These are phyloP conservation scores for Tortricodes alternella DNA, from an alignment of 2,888 invertebrate species.

Conservation along the genomic window DNA sequence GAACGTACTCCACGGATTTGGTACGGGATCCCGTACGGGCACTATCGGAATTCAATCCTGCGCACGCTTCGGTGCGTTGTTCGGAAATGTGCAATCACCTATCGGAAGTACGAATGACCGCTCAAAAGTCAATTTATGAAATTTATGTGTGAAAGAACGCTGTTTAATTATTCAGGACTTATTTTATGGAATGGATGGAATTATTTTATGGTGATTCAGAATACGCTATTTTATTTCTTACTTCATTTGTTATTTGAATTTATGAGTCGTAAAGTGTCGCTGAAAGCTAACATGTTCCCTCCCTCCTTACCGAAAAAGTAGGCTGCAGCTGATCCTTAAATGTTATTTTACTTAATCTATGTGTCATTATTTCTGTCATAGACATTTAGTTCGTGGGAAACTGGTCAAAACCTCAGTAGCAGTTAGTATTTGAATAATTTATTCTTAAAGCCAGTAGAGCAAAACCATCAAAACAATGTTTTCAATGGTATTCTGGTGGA, in stretches of 20 bases:
- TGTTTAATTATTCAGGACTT: not conserved
- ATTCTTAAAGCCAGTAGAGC: constrained; percentile 65
- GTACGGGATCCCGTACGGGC: not conserved
- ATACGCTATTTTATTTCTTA: no score
- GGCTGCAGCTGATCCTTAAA: no score
- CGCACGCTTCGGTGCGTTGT: constrained; percentile 52
- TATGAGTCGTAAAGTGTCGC: no score
- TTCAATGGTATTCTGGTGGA: constrained; percentile 41
- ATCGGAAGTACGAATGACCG: constrained; percentile 60
- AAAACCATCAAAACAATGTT: constrained; percentile 64
- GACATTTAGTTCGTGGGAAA: constrained; percentile 47
- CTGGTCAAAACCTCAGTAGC: constrained; percentile 34
- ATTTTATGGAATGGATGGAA: no score
- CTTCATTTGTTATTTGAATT: no score
- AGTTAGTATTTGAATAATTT: constrained; percentile 54
- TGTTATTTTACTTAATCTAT: no score
- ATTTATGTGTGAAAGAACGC: constrained; percentile 57
- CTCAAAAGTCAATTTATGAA: constrained; percentile 42
- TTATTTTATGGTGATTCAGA: no score
- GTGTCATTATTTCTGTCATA: constrained; percentile 5
- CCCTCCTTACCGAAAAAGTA: no score
- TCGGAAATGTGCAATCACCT: constrained; percentile 69
- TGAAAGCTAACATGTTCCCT: no score
- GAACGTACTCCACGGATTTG: not conserved
- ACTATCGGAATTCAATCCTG: constrained; percentile 50